A percentile compares a stretch with the other conserved stretches of the same genome.
These are phyloP conservation scores for Hydriomena furcata DNA, from an alignment of 2,888 invertebrate species.

Conservation along the genomic window DNA sequence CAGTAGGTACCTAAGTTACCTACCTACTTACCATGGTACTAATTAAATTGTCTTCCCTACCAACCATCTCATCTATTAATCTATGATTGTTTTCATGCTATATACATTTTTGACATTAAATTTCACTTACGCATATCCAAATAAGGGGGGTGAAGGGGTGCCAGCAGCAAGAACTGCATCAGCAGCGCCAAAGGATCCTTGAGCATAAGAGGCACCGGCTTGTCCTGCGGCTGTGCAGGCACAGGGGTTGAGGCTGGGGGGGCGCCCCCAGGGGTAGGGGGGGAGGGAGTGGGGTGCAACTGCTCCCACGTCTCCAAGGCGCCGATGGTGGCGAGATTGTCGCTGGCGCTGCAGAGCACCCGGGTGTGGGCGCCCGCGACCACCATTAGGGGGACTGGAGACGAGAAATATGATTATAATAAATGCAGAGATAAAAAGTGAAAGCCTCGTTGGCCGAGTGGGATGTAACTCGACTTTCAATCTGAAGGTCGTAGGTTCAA, in stretches of 20 bases:
- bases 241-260: slow-evolving; percentile 32
- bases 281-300: slow-evolving; percentile 34
- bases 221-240: slow-evolving; percentile 29
- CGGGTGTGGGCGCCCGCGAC: slow-evolving; percentile 94
- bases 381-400: slow-evolving; percentile 92
- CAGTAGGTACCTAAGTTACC: too few relatives aligned
- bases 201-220: slow-evolving; percentile 90
- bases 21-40: too few relatives aligned
- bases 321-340: slow-evolving; percentile 47
- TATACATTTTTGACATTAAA: too few relatives aligned
- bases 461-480: too few relatives aligned
- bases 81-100: too few relatives aligned
- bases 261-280: slow-evolving; percentile 22
- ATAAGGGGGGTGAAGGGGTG: slow-evolving; percentile 89
- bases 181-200: slow-evolving; percentile 94
- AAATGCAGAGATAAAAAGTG: too few relatives aligned
- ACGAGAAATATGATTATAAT: background rate
- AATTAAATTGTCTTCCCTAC: too few relatives aligned
- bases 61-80: too few relatives aligned
- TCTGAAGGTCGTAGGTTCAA: too few relatives aligned
- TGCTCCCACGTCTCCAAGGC: slow-evolving; percentile 52
- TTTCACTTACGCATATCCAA: slow-evolving; percentile 92
- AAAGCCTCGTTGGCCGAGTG: too few relatives aligned
- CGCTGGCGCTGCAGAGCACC: slow-evolving; percentile 78
- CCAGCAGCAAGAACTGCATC: slow-evolving; percentile 92